These are phyloP conservation scores for Acanthoscelides obtectus DNA, from an alignment of 2,888 invertebrate species.

Conservation along the genomic window DNA sequence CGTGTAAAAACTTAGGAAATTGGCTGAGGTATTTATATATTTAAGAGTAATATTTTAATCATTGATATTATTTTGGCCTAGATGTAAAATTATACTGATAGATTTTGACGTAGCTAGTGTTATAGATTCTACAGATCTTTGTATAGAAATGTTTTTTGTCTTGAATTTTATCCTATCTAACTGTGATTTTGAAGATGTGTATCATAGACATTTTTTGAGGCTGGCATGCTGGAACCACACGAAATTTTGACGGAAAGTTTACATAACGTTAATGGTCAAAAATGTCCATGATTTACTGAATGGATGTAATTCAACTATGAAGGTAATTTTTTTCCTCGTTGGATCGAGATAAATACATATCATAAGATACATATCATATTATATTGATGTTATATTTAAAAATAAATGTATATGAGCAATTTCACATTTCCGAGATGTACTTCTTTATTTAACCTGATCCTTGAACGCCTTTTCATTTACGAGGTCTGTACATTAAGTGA, in stretches of 20 bases:
- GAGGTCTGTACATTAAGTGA: no score
- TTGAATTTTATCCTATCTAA: conserved; percentile 40
- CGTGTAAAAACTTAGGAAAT: conserved; percentile 12
- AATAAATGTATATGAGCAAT: conserved; percentile 48
- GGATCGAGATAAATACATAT: conserved; percentile 42
- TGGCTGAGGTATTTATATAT: conserved; percentile 44
- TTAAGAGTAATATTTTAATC: conserved; percentile 18
- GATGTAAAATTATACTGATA: conserved; percentile 21
- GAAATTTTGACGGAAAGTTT: conserved; percentile 20
- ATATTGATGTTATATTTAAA: conserved; percentile 45
- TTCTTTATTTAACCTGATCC: no score
- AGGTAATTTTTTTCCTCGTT: conserved; percentile 8
- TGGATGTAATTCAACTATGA: neutral
- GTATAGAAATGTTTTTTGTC: conserved; percentile 17
- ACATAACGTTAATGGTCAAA: neutral
- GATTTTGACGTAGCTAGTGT: conserved; percentile 10
- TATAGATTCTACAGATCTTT: conserved; percentile 13
- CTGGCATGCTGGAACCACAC: conserved; percentile 10
- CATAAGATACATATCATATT: conserved; percentile 45
- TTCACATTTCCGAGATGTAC: conserved; percentile 2
- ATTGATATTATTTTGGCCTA: conserved; percentile 41
- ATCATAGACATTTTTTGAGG: neutral
- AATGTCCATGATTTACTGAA: neutral
- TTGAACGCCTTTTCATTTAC: no score
- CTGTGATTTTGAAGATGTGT: conserved; percentile 42